phyloP scores from a whole-genome alignment of 2,888 invertebrate species.

The Scaeva pyrastri region DNA sequence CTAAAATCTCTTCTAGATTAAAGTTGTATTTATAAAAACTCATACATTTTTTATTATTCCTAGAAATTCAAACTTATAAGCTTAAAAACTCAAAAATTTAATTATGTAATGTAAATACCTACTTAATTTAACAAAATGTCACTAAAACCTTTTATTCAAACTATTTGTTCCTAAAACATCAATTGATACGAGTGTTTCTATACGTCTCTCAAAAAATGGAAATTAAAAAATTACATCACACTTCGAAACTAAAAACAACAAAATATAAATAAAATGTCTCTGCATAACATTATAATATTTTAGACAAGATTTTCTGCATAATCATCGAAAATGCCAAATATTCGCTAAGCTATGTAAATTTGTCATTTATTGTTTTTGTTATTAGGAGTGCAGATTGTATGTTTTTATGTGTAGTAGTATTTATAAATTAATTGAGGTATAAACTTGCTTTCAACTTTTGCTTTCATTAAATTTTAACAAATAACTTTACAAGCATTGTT shows the following conservation, averaged over 20 bases:
- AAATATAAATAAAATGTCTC: background rate
- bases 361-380: background rate
- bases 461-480: no score
- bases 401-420: no score
- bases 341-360: background rate
- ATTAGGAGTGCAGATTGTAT: background rate
- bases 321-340: background rate
- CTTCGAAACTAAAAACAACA: background rate
- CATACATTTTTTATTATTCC: no score
- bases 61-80: no score
- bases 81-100: no score
- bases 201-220: background rate
- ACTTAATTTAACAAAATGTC: no score
- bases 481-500: no score
- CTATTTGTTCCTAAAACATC: background rate
- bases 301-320: background rate
- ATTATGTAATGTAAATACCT: no score
- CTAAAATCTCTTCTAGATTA: no score
- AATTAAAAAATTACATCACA: background rate
- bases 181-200: background rate
- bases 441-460: background rate
- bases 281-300: background rate
- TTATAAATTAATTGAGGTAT: background rate
- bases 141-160: background rate
- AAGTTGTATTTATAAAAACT: no score